Evolutionary conservation across 2,888 invertebrate species (phyloP), one percentile per base, ranked within the genome.

Genomic region (Cloeon dipterum): DNA sequence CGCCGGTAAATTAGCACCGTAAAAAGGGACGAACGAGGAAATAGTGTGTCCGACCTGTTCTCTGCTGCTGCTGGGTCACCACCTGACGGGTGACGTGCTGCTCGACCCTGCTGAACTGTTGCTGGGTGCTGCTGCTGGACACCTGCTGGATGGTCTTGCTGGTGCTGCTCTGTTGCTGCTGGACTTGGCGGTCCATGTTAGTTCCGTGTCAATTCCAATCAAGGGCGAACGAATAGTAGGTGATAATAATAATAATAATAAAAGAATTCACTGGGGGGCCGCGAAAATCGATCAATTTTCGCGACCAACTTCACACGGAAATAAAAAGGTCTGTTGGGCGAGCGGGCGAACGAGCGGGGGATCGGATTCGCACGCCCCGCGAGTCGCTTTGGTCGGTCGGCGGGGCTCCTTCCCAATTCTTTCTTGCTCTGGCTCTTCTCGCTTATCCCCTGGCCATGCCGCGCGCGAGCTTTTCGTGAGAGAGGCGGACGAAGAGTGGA

Each of bases 71-170:
- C 13, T n/a, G 16, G 7, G 29, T 14, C 61, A 74, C 74, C 62
- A 75, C 66, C 61, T 81, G 78, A 53, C 75, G 66, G 49, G 75
- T 74, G 61, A 74, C 70, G 57, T 74, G 76, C 58, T 75, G 75
- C 62, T 79, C 78, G 48, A 74, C 75, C 55, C 71, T 63, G 55
- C 66, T 68, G 52, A 68, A 17, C 14, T 26, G 37, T 37, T 42
- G 42, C 35, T 42, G 64, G 55, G 65, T 51, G 52, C 40, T 57
- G 55, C 45, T 56, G 54, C 38, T 55, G 52, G 40, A 47, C 47
- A n/a, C n/a, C n/a, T n/a, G n/a, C n/a, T n/a, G n/a, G n/a, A 47
- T 39, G 55, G 46, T 44, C 56, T 48, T 40, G 54, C 54, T 66
- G 42, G 52, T 47, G 39, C 49, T 55, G 49, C 62, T 62, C 50